These are phyloP conservation scores for Avahi laniger DNA, from an alignment of 2,797 vertebrate genomes.

Conservation along the genomic window DNA sequence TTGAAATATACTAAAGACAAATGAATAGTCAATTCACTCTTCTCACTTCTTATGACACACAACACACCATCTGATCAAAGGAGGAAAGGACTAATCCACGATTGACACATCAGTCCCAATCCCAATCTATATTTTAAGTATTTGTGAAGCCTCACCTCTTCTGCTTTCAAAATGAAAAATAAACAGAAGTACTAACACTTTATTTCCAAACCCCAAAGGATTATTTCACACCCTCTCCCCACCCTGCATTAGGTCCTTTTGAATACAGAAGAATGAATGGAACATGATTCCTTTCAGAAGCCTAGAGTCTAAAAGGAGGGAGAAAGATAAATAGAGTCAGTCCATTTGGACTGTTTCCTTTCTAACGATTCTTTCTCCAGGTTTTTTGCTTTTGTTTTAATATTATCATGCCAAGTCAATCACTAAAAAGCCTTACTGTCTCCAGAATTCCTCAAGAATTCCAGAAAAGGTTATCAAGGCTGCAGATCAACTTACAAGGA, in stretches of 20 bases:
- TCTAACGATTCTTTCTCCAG: neutral
- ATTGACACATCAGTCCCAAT: neutral
- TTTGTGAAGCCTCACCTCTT: neutral
- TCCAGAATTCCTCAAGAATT: neutral
- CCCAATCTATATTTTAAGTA: neutral
- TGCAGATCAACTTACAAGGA: neutral
- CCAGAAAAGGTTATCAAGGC: neutral
- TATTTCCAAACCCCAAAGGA: neutral
- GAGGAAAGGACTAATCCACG: neutral
- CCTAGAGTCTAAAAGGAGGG: neutral
- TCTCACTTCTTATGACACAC: neutral
- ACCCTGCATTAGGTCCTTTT: neutral
- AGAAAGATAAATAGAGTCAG: neutral
- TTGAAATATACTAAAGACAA: neutral
- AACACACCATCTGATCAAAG: neutral
- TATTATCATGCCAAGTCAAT: neutral
- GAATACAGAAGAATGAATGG: neutral
- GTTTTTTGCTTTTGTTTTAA: neutral
- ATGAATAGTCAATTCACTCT: neutral
- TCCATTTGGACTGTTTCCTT: neutral
- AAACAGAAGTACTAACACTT: neutral
- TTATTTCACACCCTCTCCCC: neutral
- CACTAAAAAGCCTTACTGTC: neutral
- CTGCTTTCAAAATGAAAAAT: neutral
- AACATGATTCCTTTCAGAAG: neutral